These are phyloP conservation scores for Oryzias woworae DNA, from an alignment of 2,113 vertebrate genomes.

Conservation along the genomic window DNA sequence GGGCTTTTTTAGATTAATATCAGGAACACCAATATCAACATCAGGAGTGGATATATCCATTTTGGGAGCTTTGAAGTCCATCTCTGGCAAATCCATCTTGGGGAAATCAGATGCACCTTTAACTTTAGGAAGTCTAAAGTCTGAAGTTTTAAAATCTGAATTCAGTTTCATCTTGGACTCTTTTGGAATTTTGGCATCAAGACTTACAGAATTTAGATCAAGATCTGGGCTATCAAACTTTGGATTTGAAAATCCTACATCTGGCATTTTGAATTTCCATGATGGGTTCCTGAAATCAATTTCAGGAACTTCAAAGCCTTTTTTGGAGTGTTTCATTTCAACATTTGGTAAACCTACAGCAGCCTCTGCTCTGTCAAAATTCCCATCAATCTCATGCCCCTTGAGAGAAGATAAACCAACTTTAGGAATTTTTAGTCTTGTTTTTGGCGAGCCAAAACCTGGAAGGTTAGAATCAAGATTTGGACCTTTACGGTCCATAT, in stretches of 20 bases:
- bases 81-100: conserved; percentile 34
- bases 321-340: conserved; percentile 29
- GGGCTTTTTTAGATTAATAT: conserved; percentile 47
- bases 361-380: not conserved
- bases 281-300: conserved; percentile 39
- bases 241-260: conserved; percentile 51
- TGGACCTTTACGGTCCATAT: conserved; percentile 10
- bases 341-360: not conserved
- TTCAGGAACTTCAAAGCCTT: conserved; percentile 46
- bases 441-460: not conserved
- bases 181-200: conserved; percentile 41
- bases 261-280: conserved; percentile 53
- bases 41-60: conserved; percentile 47
- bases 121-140: conserved; percentile 51
- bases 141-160: conserved; percentile 41
- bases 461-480: not conserved
- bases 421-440: not conserved
- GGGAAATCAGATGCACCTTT: conserved; percentile 56
- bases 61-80: conserved; percentile 51
- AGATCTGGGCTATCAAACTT: conserved; percentile 41
- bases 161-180: conserved; percentile 45
- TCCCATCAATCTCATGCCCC: conserved; percentile 6
- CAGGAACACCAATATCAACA: conserved; percentile 27
- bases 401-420: not conserved
- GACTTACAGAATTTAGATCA: conserved; percentile 38